Percentiles rank a stretch among this genome's conserved stretches.
phyloP scores from a whole-genome alignment of 2,113 vertebrate species.

The Telmatochromis bifrenatus region DNA sequence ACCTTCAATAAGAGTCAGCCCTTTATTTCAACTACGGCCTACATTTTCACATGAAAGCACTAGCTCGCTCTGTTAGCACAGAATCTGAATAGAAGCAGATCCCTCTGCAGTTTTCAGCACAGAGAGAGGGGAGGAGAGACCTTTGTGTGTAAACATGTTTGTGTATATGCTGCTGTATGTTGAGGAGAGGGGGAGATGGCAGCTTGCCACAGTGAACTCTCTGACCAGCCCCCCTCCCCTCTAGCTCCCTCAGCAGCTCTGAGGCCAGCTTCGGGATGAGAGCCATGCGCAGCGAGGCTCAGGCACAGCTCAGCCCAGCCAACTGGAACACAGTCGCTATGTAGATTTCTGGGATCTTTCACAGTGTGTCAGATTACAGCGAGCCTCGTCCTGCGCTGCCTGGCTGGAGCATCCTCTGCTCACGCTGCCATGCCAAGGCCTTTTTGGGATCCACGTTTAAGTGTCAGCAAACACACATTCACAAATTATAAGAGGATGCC shows the following conservation, averaged over 20 bases:
- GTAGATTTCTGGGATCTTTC: conserved; percentile 55
- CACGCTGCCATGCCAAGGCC: not conserved
- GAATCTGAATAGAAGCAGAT: not conserved
- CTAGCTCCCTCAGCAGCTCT: conserved; percentile 32
- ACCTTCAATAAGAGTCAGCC: not conserved
- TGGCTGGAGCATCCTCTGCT: conserved; percentile 11
- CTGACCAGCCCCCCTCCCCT: conserved; percentile 42
- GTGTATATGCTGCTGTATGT: conserved; percentile 43
- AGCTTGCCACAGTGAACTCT: conserved; percentile 60
- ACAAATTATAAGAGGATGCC: not conserved
- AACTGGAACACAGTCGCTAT: conserved; percentile 54
- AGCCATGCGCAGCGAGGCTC: conserved; percentile 46
- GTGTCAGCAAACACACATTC: not conserved
- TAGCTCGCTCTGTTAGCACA: not conserved
- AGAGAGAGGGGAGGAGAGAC: not conserved
- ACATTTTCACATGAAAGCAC: not conserved
- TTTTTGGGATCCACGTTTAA: not conserved
- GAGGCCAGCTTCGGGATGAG: conserved; percentile 52
- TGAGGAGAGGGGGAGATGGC: conserved; percentile 41
- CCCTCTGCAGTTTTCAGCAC: not conserved
- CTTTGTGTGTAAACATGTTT: conserved; percentile 38
- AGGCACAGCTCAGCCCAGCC: conserved; percentile 24
- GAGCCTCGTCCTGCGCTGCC: not conserved
- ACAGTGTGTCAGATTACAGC: conserved; percentile 51
- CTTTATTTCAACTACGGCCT: conserved; percentile 11